Evolutionary conservation across 2,888 invertebrate genomes (phyloP), one percentile per base, ranked within the genome.

Genomic region (Pelosia muscerda): DNA sequence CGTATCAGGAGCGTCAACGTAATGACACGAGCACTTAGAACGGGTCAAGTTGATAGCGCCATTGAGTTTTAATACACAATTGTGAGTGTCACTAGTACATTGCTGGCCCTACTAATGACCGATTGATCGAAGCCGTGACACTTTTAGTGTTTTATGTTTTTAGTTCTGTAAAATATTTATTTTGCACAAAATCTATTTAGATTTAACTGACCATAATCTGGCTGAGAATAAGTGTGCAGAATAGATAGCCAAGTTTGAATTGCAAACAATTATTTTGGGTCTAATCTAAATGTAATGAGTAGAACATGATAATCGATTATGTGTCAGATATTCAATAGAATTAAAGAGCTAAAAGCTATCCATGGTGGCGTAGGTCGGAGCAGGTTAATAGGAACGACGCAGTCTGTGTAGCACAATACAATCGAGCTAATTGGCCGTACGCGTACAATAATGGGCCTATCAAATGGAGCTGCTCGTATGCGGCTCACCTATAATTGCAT

Each of bases 371-470:
- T 73, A 84, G 84, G 85, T 86, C 79, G 83, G 79, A 81, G 72
- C 76, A 81, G 87, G 88, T 90, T 86, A 90, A 90, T 85, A 81
- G 83, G 84, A 63, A 83, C 77, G 83, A 82, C 82, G 77, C 84
- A 81, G 77, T 78, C 76, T 76, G 72, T 77, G 80, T 78, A 77
- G 77, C 83, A 78, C 85, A 81, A 77, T 82, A 82, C 83, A 86
- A 86, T 86, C 81, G 72, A 82, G 76, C 81, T 87, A 88, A 90
- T 90, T 88, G 87, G 78, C 79, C 81, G 85, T 80, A 81, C 79
- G 84, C 78, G 78, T 80, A 78, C 78, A 72, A 74, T 81, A 83
- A 81, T 85, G 70, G 76, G 71, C 49, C 73, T 74, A 71, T 76
- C 79, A 76, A 75, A 66, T 74, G 66, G 69, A 74, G 69, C 67